phyloP scores from a whole-genome alignment of 1,140 invertebrate genomes.

The Solenopsis fugax region DNA sequence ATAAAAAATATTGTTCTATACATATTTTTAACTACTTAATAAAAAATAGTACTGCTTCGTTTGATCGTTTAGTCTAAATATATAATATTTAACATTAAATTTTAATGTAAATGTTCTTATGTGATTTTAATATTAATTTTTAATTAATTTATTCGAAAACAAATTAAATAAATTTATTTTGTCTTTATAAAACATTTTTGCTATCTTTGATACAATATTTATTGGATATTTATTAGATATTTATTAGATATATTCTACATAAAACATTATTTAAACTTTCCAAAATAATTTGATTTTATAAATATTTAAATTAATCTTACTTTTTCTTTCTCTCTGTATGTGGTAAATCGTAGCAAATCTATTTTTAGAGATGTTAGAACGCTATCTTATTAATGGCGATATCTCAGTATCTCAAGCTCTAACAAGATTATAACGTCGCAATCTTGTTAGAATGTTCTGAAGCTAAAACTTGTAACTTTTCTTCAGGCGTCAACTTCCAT shows the following conservation, averaged over 20 bases:
- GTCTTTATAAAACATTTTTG: background rate
- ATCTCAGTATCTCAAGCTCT: background rate
- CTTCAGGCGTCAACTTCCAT: too few relatives aligned
- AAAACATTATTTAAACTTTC: background rate
- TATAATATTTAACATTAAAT: background rate
- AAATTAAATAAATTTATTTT: background rate
- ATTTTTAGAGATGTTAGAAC: slow-evolving; percentile 16
- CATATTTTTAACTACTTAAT: background rate
- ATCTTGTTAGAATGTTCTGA: background rate
- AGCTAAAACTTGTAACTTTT: background rate
- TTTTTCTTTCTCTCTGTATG: background rate
- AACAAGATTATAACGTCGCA: background rate
- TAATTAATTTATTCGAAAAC: slow-evolving; percentile 6
- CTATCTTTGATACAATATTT: background rate
- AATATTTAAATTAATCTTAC: slow-evolving; percentile 2
- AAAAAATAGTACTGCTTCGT: background rate
- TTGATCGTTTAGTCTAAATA: background rate
- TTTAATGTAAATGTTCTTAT: background rate
- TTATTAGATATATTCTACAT: background rate
- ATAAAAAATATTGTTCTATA: background rate
- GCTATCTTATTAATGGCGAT: background rate
- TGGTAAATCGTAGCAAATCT: background rate
- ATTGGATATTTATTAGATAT: background rate
- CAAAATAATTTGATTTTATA: background rate
- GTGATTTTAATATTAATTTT: background rate